These are phyloP conservation scores for Drosophila orena DNA, from an alignment of 1,140 invertebrate genomes.

Conservation along the genomic window DNA sequence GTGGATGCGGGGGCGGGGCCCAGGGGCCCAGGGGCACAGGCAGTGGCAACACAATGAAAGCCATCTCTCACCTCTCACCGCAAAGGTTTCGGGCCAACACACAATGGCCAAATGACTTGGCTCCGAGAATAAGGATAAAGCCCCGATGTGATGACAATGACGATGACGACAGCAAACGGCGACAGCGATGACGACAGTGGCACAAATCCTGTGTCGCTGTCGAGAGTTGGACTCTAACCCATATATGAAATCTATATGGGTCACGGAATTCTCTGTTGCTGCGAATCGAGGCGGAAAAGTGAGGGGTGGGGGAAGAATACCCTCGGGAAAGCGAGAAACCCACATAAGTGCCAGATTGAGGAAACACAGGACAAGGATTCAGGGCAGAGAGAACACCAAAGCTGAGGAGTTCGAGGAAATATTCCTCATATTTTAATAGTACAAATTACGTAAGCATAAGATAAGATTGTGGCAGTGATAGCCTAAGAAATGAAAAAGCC, in stretches of 20 bases:
- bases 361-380: slow-evolving; percentile 2
- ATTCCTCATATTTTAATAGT: too few species aligned
- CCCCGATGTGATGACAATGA: slow-evolving; percentile 15
- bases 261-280: slow-evolving; percentile 5
- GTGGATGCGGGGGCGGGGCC: not conserved
- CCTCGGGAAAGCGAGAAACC: slow-evolving; percentile 1
- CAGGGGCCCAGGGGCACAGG: not conserved
- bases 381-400: not conserved
- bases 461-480: too few species aligned
- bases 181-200: slow-evolving; percentile 45
- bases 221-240: slow-evolving; percentile 15
- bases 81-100: slow-evolving; percentile 50
- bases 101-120: slow-evolving; percentile 55
- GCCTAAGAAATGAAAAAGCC: too few species aligned
- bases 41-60: slow-evolving; percentile 24
- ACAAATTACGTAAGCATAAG: too few species aligned
- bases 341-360: not conserved
- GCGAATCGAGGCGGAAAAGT: not conserved
- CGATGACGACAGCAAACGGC: slow-evolving; percentile 13
- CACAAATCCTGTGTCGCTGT: slow-evolving; percentile 38
- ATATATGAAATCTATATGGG: slow-evolving; percentile 31
- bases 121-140: slow-evolving; percentile 27
- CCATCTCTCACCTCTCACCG: slow-evolving; percentile 44
- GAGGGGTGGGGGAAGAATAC: not conserved
- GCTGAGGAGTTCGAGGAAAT: not conserved